Evolutionary conservation across 2,797 vertebrate species (phyloP), one percentile per base, ranked within the genome.

Genomic region (Enteromius thamalakanensis): DNA sequence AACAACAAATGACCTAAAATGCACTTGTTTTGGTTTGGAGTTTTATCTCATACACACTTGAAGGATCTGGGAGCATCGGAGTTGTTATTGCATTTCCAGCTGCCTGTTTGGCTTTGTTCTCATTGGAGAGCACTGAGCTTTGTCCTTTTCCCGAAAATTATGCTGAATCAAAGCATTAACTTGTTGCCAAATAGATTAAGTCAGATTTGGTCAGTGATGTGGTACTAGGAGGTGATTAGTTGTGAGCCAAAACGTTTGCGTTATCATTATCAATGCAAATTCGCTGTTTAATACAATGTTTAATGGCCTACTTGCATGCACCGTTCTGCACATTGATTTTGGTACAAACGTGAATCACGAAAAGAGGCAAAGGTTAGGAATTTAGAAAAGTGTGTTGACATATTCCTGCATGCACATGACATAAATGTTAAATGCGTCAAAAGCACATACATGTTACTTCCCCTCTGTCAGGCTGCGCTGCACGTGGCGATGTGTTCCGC

Each of bases 401-500:
- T 60, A 26, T n/a, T 37, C 15, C 42, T 26, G 45, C 76, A 29
- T 21, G 74, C 21, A 55, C 51, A 45, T 42, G 47, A 9, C 10
- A 60, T 11, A 10, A 47, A 64, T 91, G 88, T 85, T 88, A 87
- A 74, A 88, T 87, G 49, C 32, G 79, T 87, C 71, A 55, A 87
- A 87, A 69, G 70, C 76, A 67, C 15, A 32, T 58, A 49, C 79
- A 65, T 74, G 81, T 45, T 45, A 58, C 79, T 69, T 70, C 80
- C 80, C 84, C 81, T 34, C 40, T 42, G 40, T 83, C 86, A 23
- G 64, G 76, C 67, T 77, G 65, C 9, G 2, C 82, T 55, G 89
- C 92, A 92, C 84, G 84, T 92, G 93, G 85, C 75, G 12, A 1
- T n/a, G 83, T 86, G 85, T 91, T 91, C 88, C 71, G 86, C 70